phyloP scores from a whole-genome alignment of 2,888 invertebrate genomes.

The Ceriagrion tenellum region DNA sequence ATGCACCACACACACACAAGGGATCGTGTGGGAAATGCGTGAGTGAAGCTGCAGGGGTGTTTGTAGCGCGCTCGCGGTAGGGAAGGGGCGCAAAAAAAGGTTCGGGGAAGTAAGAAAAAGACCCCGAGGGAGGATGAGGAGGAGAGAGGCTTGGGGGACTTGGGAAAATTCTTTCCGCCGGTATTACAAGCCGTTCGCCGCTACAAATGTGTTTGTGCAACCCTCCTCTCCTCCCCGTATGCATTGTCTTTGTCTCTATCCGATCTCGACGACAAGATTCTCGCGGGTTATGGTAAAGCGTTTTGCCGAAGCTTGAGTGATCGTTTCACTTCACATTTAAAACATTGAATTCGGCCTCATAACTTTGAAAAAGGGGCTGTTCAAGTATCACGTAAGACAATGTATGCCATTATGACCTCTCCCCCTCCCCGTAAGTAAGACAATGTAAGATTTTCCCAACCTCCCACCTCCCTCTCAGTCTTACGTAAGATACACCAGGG shows the following conservation, averaged over 20 bases:
- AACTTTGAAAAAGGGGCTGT: too few species aligned
- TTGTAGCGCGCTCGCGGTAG: background rate
- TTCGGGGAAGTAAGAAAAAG: background rate
- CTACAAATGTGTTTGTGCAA: background rate
- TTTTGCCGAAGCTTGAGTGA: background rate
- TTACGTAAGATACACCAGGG: too few species aligned
- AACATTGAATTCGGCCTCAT: too few species aligned
- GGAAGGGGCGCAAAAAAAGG: background rate
- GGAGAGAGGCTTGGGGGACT: background rate
- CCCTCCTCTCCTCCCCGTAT: background rate
- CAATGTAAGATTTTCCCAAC: too few species aligned
- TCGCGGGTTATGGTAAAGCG: background rate
- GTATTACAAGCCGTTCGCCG: background rate
- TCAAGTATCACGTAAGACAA: too few species aligned
- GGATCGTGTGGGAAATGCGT: background rate
- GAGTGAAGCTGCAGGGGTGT: background rate
- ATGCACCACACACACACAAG: background rate
- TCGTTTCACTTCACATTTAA: too few species aligned
- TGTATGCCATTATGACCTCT: too few species aligned
- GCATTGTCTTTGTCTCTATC: background rate
- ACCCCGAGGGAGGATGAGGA: background rate
- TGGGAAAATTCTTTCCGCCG: background rate
- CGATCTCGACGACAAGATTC: background rate
- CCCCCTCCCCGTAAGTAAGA: too few species aligned
- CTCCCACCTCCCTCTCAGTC: too few species aligned